These are phyloP conservation scores for Meloidogyne floridensis DNA, from an alignment of 1,140 invertebrate species.

Conservation along the genomic window DNA sequence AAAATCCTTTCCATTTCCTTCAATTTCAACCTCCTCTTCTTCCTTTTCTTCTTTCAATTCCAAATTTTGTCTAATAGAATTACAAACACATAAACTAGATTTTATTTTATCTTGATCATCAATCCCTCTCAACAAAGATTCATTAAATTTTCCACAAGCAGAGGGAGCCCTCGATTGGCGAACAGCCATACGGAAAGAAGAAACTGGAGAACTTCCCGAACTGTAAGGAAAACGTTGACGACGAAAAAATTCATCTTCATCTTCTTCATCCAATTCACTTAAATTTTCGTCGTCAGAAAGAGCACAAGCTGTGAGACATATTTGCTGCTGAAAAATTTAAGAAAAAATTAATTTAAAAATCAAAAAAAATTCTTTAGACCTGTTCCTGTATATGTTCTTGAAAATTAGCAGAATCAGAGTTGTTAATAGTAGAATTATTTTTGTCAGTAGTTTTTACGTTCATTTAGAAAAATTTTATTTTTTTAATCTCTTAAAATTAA, in stretches of 20 bases:
- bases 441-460: neutral
- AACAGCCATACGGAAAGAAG: conserved; percentile 24
- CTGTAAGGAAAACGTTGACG: conserved; percentile 15
- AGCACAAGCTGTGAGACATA: conserved; percentile 26
- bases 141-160: conserved; percentile 29
- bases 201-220: conserved; percentile 21
- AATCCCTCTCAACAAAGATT: conserved; percentile 17
- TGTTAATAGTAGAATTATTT: neutral
- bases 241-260: conserved; percentile 15
- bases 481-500: neutral
- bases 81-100: conserved; percentile 26
- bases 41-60: neutral
- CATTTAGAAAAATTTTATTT: neutral
- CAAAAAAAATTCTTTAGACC: neutral
- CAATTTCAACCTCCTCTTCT: neutral
- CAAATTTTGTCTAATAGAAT: conserved; percentile 11
- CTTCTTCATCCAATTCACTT: conserved; percentile 25
- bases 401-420: neutral
- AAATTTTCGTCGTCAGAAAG: conserved; percentile 16
- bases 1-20: conserved; percentile 15
- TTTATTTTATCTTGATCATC: conserved; percentile 14
- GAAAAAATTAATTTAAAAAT: neutral
- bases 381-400: neutral
- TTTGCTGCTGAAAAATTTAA: neutral
- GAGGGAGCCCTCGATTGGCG: conserved; percentile 26